Evolutionary conservation across 2,113 vertebrate genomes (phyloP).

Genomic region (Morone saxatilis): DNA sequence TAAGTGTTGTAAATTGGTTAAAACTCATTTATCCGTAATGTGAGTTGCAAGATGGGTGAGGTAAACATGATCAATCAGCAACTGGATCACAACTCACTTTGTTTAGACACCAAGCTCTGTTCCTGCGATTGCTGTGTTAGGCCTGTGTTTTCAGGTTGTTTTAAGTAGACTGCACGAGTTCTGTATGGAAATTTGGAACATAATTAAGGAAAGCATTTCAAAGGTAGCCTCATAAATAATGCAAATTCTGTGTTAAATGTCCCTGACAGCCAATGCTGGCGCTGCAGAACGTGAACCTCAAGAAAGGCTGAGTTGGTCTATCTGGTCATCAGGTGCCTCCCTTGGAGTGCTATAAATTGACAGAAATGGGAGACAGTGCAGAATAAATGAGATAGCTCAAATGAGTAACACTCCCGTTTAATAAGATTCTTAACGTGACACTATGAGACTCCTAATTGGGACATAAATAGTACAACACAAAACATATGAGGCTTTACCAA

Average conservation of each 20-base stretch:
- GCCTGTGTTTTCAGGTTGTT: conserved; percentile 49
- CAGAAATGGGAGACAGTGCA: conserved; percentile 70
- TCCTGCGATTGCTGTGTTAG: conserved; percentile 32
- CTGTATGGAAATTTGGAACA: conserved; percentile 79
- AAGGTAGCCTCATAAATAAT: conserved; percentile 86
- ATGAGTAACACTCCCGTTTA: conserved; percentile 75
- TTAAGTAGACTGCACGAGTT: conserved; percentile 29
- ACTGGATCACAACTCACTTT: conserved; percentile 68
- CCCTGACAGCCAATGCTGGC: conserved; percentile 82
- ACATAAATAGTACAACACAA: conserved; percentile 54
- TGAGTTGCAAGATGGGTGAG: conserved; percentile 68
- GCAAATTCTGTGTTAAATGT: conserved; percentile 81
- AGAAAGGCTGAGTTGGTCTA: conserved; percentile 81
- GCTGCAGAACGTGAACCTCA: conserved; percentile 74
- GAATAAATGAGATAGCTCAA: conserved; percentile 73
- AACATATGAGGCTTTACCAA: conserved; percentile 18
- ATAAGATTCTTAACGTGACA: conserved; percentile 63
- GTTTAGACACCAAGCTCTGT: conserved; percentile 41
- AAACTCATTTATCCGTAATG: conserved; percentile 79
- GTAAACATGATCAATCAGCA: conserved; percentile 81
- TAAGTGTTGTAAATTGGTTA: conserved; percentile 79
- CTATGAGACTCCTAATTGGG: conserved; percentile 31
- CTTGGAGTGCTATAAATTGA: conserved; percentile 82
- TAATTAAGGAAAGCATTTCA: conserved; percentile 82
- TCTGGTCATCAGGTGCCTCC: conserved; percentile 81